Conservation (phyloP, 2,113 vertebrate species). For the Sapayoa aenigma region DNA sequence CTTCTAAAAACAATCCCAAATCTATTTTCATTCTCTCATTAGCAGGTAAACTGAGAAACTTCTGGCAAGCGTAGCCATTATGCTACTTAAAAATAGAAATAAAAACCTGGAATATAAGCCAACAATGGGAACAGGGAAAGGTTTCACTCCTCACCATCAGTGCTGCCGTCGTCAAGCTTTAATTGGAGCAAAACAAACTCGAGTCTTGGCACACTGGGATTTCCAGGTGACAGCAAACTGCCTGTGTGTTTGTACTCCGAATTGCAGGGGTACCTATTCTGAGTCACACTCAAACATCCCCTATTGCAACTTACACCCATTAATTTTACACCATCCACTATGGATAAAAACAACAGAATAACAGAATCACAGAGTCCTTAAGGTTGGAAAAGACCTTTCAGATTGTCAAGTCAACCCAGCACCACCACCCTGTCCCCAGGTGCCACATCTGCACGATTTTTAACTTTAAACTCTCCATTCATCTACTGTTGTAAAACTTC, state of each 20-base stretch:
- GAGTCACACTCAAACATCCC: neutral
- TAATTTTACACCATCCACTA: neutral
- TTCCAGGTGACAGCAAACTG: neutral
- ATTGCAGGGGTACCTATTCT: neutral
- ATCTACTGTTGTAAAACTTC: neutral
- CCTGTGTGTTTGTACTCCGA: neutral
- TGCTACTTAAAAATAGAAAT: neutral
- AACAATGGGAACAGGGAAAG: neutral
- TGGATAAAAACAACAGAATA: neutral
- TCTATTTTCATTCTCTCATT: neutral
- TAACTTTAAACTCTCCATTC: neutral
- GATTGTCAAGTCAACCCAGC: neutral
- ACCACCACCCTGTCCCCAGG: neutral
- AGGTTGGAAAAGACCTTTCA: neutral
- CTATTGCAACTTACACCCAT: neutral
- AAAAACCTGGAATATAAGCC: neutral
- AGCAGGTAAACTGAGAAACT: neutral
- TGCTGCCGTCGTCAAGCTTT: rapidly evolving
- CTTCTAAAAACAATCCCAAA: neutral
- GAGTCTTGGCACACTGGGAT: neutral
- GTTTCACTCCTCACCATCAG: neutral
- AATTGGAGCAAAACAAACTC: neutral
- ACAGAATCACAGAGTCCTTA: neutral
- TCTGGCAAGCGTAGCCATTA: neutral
- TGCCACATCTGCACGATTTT: neutral